Conservation (phyloP, 2,113 vertebrate genomes). For the Lethenteron camtschaticum region DNA sequence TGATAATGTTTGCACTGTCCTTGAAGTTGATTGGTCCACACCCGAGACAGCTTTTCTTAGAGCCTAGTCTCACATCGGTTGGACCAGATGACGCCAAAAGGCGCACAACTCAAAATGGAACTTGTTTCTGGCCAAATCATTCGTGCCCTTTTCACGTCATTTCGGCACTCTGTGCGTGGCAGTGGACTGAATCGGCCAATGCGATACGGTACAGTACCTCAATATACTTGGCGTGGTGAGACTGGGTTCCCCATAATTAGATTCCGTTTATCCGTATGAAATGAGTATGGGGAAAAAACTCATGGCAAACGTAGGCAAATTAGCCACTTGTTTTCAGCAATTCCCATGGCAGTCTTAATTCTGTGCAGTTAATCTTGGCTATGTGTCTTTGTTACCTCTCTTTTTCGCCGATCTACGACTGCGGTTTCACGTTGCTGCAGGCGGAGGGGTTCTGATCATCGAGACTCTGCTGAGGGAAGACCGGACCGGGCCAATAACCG, state of each 20-base stretch:
- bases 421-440: slow-evolving; percentile 15
- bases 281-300: background rate
- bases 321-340: too few species aligned
- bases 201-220: too few species aligned
- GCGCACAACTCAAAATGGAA: background rate
- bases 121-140: too few species aligned
- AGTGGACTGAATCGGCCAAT: background rate
- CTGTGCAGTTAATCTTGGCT: background rate
- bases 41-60: too few species aligned
- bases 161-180: too few species aligned
- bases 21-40: too few species aligned
- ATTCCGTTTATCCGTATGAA: background rate
- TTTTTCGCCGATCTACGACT: background rate
- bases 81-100: too few species aligned
- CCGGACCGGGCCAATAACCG: slow-evolving; percentile 30
- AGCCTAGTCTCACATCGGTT: too few species aligned
- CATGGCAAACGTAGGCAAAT: too few species aligned
- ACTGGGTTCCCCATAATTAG: background rate
- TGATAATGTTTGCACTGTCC: too few species aligned
- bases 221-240: too few species aligned
- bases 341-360: background rate
- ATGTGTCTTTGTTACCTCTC: background rate
- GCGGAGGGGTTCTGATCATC: slow-evolving; percentile 36
- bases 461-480: slow-evolving; percentile 40
- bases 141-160: background rate